Conservation (phyloP, 2,113 vertebrate species). For the rabbit (Oryctolagus cuniculus) region DNA sequence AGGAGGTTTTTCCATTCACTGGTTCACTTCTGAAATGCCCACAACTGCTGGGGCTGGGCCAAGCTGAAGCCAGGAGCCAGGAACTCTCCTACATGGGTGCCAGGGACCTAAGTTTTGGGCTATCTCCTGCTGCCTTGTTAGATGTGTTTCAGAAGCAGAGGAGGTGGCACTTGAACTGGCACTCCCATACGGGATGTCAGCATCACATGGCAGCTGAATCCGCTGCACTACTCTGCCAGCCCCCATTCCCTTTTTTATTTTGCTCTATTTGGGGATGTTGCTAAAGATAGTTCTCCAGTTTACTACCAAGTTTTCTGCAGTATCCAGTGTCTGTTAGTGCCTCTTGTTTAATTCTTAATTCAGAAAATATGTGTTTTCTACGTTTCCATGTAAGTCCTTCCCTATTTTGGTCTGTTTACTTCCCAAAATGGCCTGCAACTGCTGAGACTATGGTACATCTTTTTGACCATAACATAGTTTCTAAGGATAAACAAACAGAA, state of each 20-base stretch:
- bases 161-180: too few relatives aligned
- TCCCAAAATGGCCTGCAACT: constrained; percentile 54
- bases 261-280: background rate
- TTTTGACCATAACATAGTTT: constrained; percentile 42
- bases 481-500: constrained; percentile 57
- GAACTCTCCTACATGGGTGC: too few relatives aligned
- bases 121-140: too few relatives aligned
- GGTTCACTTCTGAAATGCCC: too few relatives aligned
- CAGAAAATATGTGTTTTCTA: constrained; percentile 61
- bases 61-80: too few relatives aligned
- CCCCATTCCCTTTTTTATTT: background rate
- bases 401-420: constrained; percentile 39
- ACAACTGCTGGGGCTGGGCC: too few relatives aligned
- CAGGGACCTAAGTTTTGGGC: too few relatives aligned
- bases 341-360: constrained; percentile 55
- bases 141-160: too few relatives aligned
- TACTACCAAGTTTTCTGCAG: background rate
- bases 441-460: constrained; percentile 33
- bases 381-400: constrained; percentile 32
- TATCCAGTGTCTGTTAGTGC: background rate
- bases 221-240: too few relatives aligned
- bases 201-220: too few relatives aligned
- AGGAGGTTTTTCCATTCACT: too few relatives aligned
- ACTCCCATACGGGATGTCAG: too few relatives aligned
- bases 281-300: constrained; percentile 41